These are phyloP conservation scores for Botia almorhae DNA, from an alignment of 2,797 vertebrate genomes.

Conservation along the genomic window DNA sequence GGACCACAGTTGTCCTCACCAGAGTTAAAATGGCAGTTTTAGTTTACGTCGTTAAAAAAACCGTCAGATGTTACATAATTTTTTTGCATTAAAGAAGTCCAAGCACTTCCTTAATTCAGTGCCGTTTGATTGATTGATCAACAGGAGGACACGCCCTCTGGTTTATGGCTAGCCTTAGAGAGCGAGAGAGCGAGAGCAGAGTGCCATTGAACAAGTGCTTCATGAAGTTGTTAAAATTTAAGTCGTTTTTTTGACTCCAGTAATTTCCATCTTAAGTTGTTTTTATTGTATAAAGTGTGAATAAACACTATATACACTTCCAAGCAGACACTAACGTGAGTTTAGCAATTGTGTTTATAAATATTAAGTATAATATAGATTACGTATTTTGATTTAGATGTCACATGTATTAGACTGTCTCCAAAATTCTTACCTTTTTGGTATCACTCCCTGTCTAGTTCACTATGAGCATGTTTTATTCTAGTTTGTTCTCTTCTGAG, in stretches of 20 bases:
- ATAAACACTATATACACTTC: background rate
- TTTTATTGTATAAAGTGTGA: background rate
- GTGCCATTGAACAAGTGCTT: background rate
- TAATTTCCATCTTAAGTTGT: too few species aligned
- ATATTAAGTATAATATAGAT: background rate
- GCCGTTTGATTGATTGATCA: background rate
- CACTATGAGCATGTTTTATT: background rate
- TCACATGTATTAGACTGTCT: background rate
- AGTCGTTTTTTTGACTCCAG: too few species aligned
- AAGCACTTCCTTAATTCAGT: background rate
- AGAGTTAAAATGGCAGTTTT: background rate
- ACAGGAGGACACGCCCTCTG: slow-evolving; percentile 9
- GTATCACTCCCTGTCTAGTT: background rate
- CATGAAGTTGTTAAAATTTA: too few species aligned
- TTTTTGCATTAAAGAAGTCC: background rate
- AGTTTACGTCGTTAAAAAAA: background rate
- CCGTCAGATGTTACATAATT: slow-evolving; percentile 1
- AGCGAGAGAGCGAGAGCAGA: background rate
- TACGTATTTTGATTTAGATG: background rate
- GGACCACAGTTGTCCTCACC: background rate
- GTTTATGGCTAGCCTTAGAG: background rate
- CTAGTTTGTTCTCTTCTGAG: background rate
- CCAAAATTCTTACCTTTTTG: background rate
- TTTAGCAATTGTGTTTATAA: too few species aligned
- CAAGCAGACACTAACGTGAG: background rate